Base-by-base conservation (phyloP, 2,113 vertebrate genomes). In the Trichomycterus rosablanca region DNA sequence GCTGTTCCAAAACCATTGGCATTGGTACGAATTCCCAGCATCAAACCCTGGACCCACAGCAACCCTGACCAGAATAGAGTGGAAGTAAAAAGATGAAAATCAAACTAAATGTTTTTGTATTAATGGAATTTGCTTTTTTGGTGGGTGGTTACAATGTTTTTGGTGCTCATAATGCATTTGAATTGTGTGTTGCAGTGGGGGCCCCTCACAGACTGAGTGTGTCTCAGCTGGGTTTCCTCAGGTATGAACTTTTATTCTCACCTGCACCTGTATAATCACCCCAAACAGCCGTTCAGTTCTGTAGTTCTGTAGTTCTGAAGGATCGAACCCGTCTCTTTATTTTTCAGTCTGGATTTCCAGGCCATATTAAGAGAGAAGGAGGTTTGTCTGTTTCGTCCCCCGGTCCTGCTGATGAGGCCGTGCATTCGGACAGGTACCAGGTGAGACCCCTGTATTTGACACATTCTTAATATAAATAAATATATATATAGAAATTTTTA, bases 361-460 rank as follows among this genome's bases (percentile, higher is more conserved):
- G 93, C 72, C 92, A 93, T 59, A 96, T 97, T 81, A 97, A 97
- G 81, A 86, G 90, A 58, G 95, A 98, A 84, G 91, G 90, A 74
- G 87, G 90, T 43, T 93, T 91, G 67, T 93, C 92, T 0, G 89
- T 87, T 30, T 89, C 90, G 0, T 92, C 94, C 1, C 89, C 89
- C 60, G 90, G 90, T 70, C 91, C 88, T 0, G 84, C 88, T 24
- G 90, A 92, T 2, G 95, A 97, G 61, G 90, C 93, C 23, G 84
- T 87, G 71, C 89, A 94, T 75, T 95, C 94, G 1, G 95, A 98
- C 84, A 88, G 95, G 83, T 98, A 98, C 76, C 94, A 97, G 93
- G 95, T 98, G 72, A 60, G 73, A 22, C 22, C 26, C 12, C 8
- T 8, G 37, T 19, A 9, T 9, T 20, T n/a, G n/a, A n/a, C n/a